Evolutionary conservation across 1,140 invertebrate species (phyloP), one percentile per base, ranked within the genome.

Genomic region (Drosophila virilis): DNA sequence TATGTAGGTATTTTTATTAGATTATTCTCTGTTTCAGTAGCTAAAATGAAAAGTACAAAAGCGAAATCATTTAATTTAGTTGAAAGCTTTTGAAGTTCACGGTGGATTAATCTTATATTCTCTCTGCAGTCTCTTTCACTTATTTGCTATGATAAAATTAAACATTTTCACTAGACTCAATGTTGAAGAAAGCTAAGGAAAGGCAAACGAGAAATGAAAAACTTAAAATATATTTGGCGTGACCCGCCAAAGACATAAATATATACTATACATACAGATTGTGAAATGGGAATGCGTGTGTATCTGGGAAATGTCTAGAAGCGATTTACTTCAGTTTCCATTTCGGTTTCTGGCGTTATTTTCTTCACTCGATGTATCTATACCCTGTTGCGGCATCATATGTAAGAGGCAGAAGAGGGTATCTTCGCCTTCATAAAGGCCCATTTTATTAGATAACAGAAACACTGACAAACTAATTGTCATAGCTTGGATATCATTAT

Each of bases 41-140:
- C 65, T 78, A 66, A 66, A 72, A 68, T 42, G 37, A 22, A 54
- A 67, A 2, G 28, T 54, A 71, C 22, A 64, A 58, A 60, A 66
- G 65, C 6, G 42, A 83, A 84, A 90, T 78, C 68, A 71, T 90
- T 90, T 89, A 78, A 89, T 89, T 90, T 90, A 65, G 54, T 54
- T 90, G 80, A 89, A 89, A 90, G 84, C 84, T 89, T 78, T 77
- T 51, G 38, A 69, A 51, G 65, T 84, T 75, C 48, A 58, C 72
- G 75, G 83, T 71, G 52, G 52, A 70, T 57, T 74, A 60, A 45
- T 71, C 32, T 43, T 61, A 51, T 38, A 55, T 64, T 52, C 35
- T 52, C 28, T 69, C 62, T 82, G 71, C 81, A 80, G 75, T 82
- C 60, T 62, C 1, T 8, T 15, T 38, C 68, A 38, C 46, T 62